Evolutionary conservation across 1,140 invertebrate species (phyloP).

Genomic region (Gerris buenoi): DNA sequence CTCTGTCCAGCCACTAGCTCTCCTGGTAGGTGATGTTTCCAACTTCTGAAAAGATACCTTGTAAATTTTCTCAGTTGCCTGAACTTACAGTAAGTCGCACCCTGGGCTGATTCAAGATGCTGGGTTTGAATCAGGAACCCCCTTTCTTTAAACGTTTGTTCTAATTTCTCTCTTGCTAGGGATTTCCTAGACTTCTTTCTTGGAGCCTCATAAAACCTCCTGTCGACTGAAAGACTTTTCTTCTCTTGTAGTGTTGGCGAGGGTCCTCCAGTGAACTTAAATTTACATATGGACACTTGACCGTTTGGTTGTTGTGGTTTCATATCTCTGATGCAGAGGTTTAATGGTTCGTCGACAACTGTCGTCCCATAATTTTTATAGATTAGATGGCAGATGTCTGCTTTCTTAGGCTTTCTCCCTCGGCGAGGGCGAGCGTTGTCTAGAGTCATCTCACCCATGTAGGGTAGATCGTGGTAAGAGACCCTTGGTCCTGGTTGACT

Average conservation of each 20-base stretch:
- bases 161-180: slow-evolving; percentile 68
- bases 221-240: slow-evolving; percentile 55
- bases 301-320: slow-evolving; percentile 10
- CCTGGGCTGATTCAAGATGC: slow-evolving; percentile 76
- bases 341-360: slow-evolving; percentile 54
- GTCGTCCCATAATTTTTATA: slow-evolving; percentile 79
- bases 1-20: slow-evolving; percentile 42
- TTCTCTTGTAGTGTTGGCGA: slow-evolving; percentile 76
- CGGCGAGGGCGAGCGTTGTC: slow-evolving; percentile 68
- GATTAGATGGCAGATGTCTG: slow-evolving; percentile 78
- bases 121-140: slow-evolving; percentile 85
- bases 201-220: slow-evolving; percentile 12
- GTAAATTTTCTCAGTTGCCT: slow-evolving; percentile 80
- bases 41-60: slow-evolving; percentile 75
- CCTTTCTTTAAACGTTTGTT: slow-evolving; percentile 83
- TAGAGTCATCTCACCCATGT: slow-evolving; percentile 78
- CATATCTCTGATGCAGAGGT: slow-evolving; percentile 59
- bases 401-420: slow-evolving; percentile 70
- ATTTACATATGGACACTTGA: slow-evolving; percentile 70
- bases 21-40: slow-evolving; percentile 81
- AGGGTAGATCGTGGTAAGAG: slow-evolving; percentile 67
- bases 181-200: slow-evolving; percentile 59
- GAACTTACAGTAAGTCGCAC: slow-evolving; percentile 86
- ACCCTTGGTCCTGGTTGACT: slow-evolving; percentile 24
- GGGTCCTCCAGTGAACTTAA: slow-evolving; percentile 78